phyloP scores from a whole-genome alignment of 2,113 vertebrate genomes.

The Thunnus thynnus region DNA sequence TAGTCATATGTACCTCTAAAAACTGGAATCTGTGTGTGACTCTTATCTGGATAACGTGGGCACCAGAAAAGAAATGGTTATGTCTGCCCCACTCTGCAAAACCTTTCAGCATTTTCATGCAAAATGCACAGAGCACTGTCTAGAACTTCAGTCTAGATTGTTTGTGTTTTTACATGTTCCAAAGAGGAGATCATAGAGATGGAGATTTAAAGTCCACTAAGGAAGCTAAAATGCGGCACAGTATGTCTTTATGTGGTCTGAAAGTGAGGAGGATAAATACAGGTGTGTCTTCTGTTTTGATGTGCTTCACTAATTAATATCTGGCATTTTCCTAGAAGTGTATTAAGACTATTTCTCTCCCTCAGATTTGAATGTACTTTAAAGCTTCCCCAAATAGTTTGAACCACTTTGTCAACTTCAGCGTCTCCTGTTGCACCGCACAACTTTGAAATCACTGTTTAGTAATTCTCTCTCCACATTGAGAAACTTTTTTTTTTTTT shows the following conservation, averaged over 20 bases:
- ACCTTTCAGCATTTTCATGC: neutral
- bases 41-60: neutral
- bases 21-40: neutral
- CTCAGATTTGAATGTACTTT: slow-evolving; percentile 33
- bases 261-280: neutral
- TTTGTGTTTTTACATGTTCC: slow-evolving; percentile 6
- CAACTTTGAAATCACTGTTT: slow-evolving; percentile 5
- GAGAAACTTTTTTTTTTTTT: neutral
- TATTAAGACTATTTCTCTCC: neutral
- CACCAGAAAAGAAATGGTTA: slow-evolving; percentile 26
- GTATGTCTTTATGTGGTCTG: neutral
- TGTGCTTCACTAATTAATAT: slow-evolving; percentile 6
- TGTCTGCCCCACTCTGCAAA: neutral
- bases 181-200: neutral
- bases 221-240: neutral
- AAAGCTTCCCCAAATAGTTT: slow-evolving; percentile 5
- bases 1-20: neutral
- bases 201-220: neutral
- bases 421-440: neutral
- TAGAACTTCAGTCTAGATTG: neutral
- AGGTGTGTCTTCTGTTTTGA: neutral
- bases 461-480: neutral
- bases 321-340: slow-evolving; percentile 1
- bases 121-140: neutral
- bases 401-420: slow-evolving; percentile 3